phyloP scores from a whole-genome alignment of 2,113 vertebrate genomes.

The Pseudolaguvia tuberculata region DNA sequence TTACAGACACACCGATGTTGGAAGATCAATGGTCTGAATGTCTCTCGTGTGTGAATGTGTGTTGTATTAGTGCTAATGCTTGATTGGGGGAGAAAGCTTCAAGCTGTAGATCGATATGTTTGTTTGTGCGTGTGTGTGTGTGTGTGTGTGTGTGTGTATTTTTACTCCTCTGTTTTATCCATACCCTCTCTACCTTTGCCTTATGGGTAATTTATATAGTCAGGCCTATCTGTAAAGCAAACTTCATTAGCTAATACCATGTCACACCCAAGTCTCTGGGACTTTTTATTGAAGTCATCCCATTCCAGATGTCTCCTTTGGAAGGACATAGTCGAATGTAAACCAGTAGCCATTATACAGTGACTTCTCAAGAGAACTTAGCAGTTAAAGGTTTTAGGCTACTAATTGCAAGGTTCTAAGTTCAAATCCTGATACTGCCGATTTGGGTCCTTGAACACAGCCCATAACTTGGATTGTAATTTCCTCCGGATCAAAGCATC shows the following conservation, averaged over 20 bases:
- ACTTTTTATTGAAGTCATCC: slow-evolving; percentile 30
- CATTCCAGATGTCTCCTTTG: slow-evolving; percentile 29
- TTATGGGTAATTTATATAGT: slow-evolving; percentile 51
- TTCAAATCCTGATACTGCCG: slow-evolving; percentile 4
- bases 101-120: slow-evolving; percentile 31
- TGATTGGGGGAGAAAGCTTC: slow-evolving; percentile 6
- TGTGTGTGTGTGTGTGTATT: slow-evolving; percentile 46
- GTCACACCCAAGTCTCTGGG: slow-evolving; percentile 23
- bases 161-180: slow-evolving; percentile 35
- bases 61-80: not conserved
- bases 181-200: slow-evolving; percentile 36
- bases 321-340: slow-evolving; percentile 39
- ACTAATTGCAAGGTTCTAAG: slow-evolving; percentile 4
- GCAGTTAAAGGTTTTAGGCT: slow-evolving; percentile 9
- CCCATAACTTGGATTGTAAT: not conserved
- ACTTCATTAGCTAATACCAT: slow-evolving; percentile 51
- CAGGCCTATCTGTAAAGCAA: slow-evolving; percentile 54
- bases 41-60: slow-evolving; percentile 36
- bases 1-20: slow-evolving; percentile 60
- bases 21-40: slow-evolving; percentile 60
- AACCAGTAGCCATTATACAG: slow-evolving; percentile 27
- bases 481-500: not conserved
- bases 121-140: slow-evolving; percentile 48
- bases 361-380: slow-evolving; percentile 42
- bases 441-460: not conserved